Evolutionary conservation across 2,888 invertebrate genomes (phyloP).

Genomic region (Petrolisthes manimaculis): DNA sequence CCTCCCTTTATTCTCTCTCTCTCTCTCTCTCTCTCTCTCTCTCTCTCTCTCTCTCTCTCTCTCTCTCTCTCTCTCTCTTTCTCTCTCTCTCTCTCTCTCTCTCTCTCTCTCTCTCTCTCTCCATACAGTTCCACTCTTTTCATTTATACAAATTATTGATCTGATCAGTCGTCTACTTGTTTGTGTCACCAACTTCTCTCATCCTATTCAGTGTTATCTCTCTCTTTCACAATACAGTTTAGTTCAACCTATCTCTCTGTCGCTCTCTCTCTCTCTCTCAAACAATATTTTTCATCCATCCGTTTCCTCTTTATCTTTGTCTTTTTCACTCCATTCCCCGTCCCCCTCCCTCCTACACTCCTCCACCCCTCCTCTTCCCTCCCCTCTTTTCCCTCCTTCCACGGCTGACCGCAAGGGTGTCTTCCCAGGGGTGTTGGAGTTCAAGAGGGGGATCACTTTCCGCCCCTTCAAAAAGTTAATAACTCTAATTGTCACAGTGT

Average conservation of each 20-base stretch:
- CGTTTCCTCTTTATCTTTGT: background rate
- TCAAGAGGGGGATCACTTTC: constrained; percentile 47
- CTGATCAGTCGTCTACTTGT: background rate
- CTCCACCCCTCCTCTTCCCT: constrained; percentile 1
- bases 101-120: background rate
- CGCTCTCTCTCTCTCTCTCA: background rate
- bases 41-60: constrained; percentile 11
- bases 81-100: background rate
- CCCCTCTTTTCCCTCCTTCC: constrained; percentile 10
- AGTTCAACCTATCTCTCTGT: background rate
- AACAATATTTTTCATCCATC: background rate
- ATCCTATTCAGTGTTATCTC: background rate
- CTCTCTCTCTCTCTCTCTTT: background rate
- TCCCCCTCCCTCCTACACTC: background rate
- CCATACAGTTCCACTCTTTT: background rate
- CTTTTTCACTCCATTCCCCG: background rate
- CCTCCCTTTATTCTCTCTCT: no score
- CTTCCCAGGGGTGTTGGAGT: constrained; percentile 57
- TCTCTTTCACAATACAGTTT: background rate
- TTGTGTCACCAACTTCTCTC: background rate
- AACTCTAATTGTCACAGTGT: constrained; percentile 61
- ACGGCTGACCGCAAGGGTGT: constrained; percentile 46
- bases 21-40: background rate
- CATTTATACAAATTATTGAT: background rate
- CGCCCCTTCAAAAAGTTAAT: constrained; percentile 55